A percentile compares a stretch with the other conserved stretches of the same genome.
Conservation (phyloP, 2,888 invertebrate genomes). For the Chrysodeixis includens region DNA sequence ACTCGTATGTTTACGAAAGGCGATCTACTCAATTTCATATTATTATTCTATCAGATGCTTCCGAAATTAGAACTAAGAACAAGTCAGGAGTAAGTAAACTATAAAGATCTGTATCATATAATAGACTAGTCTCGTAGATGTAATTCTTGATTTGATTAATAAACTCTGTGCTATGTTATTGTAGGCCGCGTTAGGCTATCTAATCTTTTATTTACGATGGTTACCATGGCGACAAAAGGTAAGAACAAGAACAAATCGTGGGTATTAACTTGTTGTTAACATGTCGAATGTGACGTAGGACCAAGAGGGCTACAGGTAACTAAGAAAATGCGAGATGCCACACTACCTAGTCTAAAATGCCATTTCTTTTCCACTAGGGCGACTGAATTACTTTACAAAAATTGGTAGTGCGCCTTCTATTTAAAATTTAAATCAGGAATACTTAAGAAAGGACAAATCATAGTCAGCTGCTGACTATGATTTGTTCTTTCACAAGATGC, state of each 20-base stretch:
- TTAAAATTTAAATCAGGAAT: too few relatives aligned
- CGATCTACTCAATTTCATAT: background rate
- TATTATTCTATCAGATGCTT: background rate
- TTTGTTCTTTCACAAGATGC: too few relatives aligned
- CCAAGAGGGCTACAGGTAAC: too few relatives aligned
- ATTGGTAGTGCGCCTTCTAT: too few relatives aligned
- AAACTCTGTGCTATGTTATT: constrained; percentile 29
- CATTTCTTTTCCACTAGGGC: too few relatives aligned
- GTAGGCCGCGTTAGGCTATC: constrained; percentile 20
- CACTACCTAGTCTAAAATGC: too few relatives aligned
- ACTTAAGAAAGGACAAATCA: too few relatives aligned
- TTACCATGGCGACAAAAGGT: constrained; percentile 14
- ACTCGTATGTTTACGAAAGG: background rate
- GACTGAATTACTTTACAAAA: too few relatives aligned
- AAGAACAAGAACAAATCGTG: background rate
- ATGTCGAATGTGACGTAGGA: background rate
- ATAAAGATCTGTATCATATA: background rate
- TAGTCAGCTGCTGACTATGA: too few relatives aligned
- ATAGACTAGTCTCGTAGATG: background rate
- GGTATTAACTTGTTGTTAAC: background rate
- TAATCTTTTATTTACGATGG: constrained; percentile 44
- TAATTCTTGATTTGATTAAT: constrained; percentile 38
- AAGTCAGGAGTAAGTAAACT: background rate
- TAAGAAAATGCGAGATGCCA: too few relatives aligned
- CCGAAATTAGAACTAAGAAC: background rate